Base-by-base conservation (phyloP, 2,113 vertebrate species). In the Atherinomorus stipes region DNA sequence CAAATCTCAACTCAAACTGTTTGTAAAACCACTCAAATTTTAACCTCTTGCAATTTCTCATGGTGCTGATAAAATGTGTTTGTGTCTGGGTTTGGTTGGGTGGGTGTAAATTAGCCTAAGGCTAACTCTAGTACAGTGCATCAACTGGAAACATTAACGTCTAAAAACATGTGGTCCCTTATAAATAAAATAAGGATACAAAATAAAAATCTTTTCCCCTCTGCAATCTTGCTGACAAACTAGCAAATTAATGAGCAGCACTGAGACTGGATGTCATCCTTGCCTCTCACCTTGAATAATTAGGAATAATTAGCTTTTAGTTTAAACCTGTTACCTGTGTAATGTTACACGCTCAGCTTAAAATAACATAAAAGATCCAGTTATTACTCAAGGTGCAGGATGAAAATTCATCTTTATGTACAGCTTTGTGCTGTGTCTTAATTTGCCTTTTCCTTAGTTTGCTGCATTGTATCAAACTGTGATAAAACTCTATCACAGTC, bases 401-500 rank as follows among this genome's bases (percentile, higher is more conserved):
- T 50, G 31, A 64, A 44, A 23, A 57, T 60, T 37, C n/a, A 11
- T 28, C 34, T 52, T 59, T 11, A 25, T 18, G 5, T 16, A 9
- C 9, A 1, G 1, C 23, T 40, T 15, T 19, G 3, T 50, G 19
- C 31, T 15, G 19, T 31, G 63, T 64, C 26, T 68, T 53, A 13
- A 73, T 59, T 54, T 34, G 38, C 15, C 31, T 49, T 28, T 40
- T 12, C 21, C 15, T 21, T 21, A 54, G 26, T 40, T 31, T 70
- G 44, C 42, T 71, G 51, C 22, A 66, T n/a, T n/a, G n/a, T n/a
- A n/a, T n/a, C n/a, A n/a, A n/a, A 26, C 64, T 53, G 47, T 23
- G 26, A 61, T 59, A 28, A 64, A 62, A 28, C 47, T 83, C 64
- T 22, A 31, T 64, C 50, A 65, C 28, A 66, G 45, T 42, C 52